phyloP scores from a whole-genome alignment of 2,797 vertebrate genomes.

The Antrozous pallidus region DNA sequence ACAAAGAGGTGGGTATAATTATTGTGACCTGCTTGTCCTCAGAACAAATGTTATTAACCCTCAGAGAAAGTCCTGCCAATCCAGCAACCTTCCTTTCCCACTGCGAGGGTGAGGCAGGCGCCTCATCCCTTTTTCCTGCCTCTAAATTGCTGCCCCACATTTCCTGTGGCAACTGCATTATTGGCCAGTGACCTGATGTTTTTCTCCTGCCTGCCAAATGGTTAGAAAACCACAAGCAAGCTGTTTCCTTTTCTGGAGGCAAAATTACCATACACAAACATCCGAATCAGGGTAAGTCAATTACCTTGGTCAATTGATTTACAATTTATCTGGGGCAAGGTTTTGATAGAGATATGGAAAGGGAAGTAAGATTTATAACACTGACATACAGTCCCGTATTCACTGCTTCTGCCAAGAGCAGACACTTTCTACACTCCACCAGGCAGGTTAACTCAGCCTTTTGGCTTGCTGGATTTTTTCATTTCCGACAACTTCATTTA shows the following conservation, averaged over 20 bases:
- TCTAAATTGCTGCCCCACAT: not conserved
- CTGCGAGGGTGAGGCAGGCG: not conserved
- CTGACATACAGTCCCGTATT: not conserved
- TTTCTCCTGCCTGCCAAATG: conserved; percentile 51
- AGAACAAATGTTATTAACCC: conserved; percentile 45
- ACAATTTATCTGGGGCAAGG: conserved; percentile 35
- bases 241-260: conserved; percentile 45
- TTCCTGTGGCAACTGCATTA: not conserved
- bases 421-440: not conserved
- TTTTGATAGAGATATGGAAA: conserved; percentile 60
- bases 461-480: not conserved
- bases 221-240: conserved; percentile 40
- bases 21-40: conserved; percentile 23
- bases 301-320: conserved; percentile 68
- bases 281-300: conserved; percentile 46
- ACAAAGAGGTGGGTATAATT: conserved; percentile 38
- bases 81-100: not conserved
- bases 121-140: not conserved
- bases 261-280: conserved; percentile 53
- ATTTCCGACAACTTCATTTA: not conserved
- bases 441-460: conserved; percentile 9
- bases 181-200: conserved; percentile 48
- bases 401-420: not conserved
- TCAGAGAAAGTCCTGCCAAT: conserved; percentile 10
- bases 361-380: conserved; percentile 39